These are phyloP conservation scores for Nothoprocta pentlandii DNA, from an alignment of 2,113 vertebrate species.

Conservation along the genomic window DNA sequence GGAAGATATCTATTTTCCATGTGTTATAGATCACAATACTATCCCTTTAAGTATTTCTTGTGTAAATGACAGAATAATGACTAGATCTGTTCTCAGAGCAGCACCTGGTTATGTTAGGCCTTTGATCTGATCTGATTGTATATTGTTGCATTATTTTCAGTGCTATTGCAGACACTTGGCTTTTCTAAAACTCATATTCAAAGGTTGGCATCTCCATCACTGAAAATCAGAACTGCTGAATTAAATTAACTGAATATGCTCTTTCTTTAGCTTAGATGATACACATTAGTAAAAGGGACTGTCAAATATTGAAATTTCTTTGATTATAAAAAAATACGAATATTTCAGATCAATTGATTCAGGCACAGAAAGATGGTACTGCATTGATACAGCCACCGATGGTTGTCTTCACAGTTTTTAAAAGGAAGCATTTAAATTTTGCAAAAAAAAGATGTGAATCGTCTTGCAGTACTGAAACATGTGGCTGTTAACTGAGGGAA, in stretches of 20 bases:
- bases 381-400: not conserved
- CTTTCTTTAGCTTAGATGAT: not conserved
- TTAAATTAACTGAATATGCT: not conserved
- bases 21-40: fast-evolving
- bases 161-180: not conserved
- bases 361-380: not conserved
- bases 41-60: not conserved
- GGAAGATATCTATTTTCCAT: not conserved
- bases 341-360: not conserved
- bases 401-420: not conserved
- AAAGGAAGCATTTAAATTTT: not conserved
- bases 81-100: not conserved
- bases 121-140: no score
- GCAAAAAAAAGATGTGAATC: not conserved
- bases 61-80: not conserved
- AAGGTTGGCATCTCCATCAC: not conserved
- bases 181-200: not conserved
- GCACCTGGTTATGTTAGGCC: not conserved
- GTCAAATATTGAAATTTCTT: not conserved
- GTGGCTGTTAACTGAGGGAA: not conserved
- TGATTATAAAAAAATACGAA: not conserved
- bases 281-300: not conserved
- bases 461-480: not conserved
- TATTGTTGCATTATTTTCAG: not conserved
- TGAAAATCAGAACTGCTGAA: not conserved